Base-by-base conservation (phyloP, 2,888 invertebrate species). In the Phragmatobia fuliginosa region DNA sequence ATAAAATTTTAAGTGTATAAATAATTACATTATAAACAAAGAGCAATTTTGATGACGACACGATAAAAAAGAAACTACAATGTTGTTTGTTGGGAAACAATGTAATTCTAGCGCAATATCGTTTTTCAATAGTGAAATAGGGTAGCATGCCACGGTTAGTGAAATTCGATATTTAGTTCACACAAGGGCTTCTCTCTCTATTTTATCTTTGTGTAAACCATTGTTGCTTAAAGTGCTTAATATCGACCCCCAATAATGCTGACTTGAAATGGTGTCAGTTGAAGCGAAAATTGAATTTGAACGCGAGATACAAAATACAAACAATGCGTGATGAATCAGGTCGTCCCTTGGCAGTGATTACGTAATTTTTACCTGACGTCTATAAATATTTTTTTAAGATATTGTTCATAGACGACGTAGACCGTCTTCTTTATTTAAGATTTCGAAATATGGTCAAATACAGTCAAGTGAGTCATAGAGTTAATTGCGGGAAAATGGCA, bases 81-180 rank as follows among this genome's bases (percentile, higher is more conserved):
- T 56, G 11, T 62, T 64, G n/a, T n/a, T 16, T 49, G 49, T 64
- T 64, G 63, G 49, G 49, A 52, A 32, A 64, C 49, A 16, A 33
- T 52, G 16, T 7, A 52, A 33, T 52, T n/a, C 33, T 64, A 52
- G 49, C 52, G 36, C 38, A 56, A 25, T 78, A 77, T 79, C 68
- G 65, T 73, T 76, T 82, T 70, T 67, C 67, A 58, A 68, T 72
- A 80, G 72, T 68, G 72, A 82, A 81, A 82, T 82, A 81, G 82
- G 76, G 82, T 79, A 78, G 75, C 81, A 76, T 79, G 77, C 80
- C 80, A 77, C 77, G 70, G 75, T 80, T 70, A 72, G 67, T 75
- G 88, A 81, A 73, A 89, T 79, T 70, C 78, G 83, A 88, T 87
- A 87, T 80, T 66, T 75, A 75, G 83, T 63, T 33, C 79, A 80